phyloP scores from a whole-genome alignment of 1,140 invertebrate species.

The Schlechtendalia chinensis region DNA sequence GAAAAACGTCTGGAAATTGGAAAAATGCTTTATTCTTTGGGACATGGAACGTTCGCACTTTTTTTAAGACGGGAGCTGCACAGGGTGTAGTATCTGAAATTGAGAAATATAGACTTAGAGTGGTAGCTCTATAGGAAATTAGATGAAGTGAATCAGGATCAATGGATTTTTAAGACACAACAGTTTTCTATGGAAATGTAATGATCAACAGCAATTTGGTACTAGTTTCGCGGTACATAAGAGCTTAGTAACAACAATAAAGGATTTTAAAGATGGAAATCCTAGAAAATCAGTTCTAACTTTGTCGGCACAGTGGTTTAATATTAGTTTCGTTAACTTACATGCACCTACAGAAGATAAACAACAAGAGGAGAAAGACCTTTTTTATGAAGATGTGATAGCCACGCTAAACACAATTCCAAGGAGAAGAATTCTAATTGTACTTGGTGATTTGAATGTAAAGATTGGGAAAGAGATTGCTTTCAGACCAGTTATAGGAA shows the following conservation, averaged over 20 bases:
- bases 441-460: background rate
- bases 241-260: background rate
- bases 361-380: background rate
- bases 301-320: background rate
- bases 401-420: constrained; percentile 7
- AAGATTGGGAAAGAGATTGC: constrained; percentile 8
- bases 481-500: constrained; percentile 8
- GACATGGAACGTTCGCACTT: constrained; percentile 1
- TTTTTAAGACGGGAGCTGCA: background rate
- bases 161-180: too few species aligned
- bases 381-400: constrained; percentile 1
- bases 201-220: background rate
- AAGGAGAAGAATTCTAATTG: constrained; percentile 13
- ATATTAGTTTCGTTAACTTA: constrained; percentile 16
- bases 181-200: too few species aligned
- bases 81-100: background rate
- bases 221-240: constrained; percentile 1
- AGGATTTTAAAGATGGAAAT: constrained; percentile 1
- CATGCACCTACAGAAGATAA: too few species aligned
- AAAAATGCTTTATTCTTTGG: background rate
- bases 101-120: background rate
- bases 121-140: background rate
- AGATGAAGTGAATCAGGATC: background rate
- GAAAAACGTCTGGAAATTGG: background rate
- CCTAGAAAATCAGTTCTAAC: constrained; percentile 5